Base-by-base conservation (phyloP, 2,113 vertebrate species). In the Tachysurus vachellii region DNA sequence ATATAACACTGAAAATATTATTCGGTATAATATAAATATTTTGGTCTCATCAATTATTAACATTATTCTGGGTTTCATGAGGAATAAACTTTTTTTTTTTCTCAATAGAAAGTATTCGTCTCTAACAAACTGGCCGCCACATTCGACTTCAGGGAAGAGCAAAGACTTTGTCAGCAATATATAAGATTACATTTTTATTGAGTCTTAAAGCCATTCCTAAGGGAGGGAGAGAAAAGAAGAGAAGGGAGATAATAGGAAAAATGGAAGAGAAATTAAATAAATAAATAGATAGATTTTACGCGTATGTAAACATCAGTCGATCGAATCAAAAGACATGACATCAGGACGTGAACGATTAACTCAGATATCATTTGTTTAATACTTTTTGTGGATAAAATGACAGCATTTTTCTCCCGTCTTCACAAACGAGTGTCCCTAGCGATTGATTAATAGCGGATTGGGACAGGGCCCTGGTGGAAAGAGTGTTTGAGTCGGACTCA, bases 391-490 rank as follows among this genome's bases (percentile, higher is more conserved):
- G 42, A 16, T 31, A 59, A 83, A 36, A 89, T 44, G 42, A 75
- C 64, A 84, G 70, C 47, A 44, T 68, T 85, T 50, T 21, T 56
- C 56, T 84, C 26, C 85, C 7, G 5, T 13, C 14, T 71, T 81
- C 50, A 71, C 62, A 71, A 50, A 86, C 57, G 36, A 89, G 85
- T 23, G 64, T 85, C 85, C 83, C 36, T 44, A 71, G 82, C 71
- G 83, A 66, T 70, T 85, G 84, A 89, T 87, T 85, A 79, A 82
- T 82, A 76, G 75, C 53, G 59, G 82, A 89, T 89, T 79, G 79
- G 83, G 83, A 84, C 68, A 76, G 47, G n/a, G 82, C 31, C 82
- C 77, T 53, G 26, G 82, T 75, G 75, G 76, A 75, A 81, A 28
- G 36, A 36, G 64, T 12, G 82, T 71, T 84, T 84, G 64, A 89